Percentiles rank a stretch among this genome's conserved stretches.
Evolutionary conservation across 2,797 vertebrate species (phyloP).

Genomic region (Phrynocephalus forsythii): DNA sequence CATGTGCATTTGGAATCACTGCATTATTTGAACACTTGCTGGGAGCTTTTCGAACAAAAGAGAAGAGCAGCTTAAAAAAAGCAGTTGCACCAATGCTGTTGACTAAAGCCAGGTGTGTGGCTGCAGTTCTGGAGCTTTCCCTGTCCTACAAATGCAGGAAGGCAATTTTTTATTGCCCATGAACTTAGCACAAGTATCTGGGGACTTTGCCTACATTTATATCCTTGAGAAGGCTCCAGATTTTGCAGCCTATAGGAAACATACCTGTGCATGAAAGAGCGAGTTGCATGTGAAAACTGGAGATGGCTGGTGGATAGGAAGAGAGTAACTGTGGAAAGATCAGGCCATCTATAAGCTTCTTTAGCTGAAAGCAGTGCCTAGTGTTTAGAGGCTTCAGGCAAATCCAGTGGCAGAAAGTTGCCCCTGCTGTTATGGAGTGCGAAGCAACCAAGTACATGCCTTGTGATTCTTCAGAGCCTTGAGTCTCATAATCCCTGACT

Average conservation of each 20-base stretch:
- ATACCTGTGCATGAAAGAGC: background rate
- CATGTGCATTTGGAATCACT: background rate
- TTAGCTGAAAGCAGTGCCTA: background rate
- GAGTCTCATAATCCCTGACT: too few species aligned
- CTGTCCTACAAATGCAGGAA: background rate
- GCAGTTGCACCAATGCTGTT: fast-evolving
- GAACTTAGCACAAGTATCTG: too few species aligned
- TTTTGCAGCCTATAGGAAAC: background rate
- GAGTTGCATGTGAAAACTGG: background rate
- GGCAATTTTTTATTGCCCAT: too few species aligned
- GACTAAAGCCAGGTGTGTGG: background rate
- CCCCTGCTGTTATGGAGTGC: background rate
- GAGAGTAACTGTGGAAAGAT: background rate
- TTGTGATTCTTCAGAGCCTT: too few species aligned
- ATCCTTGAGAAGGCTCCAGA: background rate
- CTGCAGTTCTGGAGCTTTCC: background rate
- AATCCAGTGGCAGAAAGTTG: background rate
- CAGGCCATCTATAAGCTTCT: background rate
- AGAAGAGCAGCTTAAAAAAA: background rate
- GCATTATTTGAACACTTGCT: background rate
- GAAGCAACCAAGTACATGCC: too few species aligned
- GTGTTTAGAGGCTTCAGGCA: background rate
- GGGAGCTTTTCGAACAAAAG: too few species aligned
- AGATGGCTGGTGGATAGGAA: too few species aligned
- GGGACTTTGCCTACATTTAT: too few species aligned